These are phyloP conservation scores for Drosophila kurseongensis DNA, from an alignment of 1,140 invertebrate genomes.

Conservation along the genomic window DNA sequence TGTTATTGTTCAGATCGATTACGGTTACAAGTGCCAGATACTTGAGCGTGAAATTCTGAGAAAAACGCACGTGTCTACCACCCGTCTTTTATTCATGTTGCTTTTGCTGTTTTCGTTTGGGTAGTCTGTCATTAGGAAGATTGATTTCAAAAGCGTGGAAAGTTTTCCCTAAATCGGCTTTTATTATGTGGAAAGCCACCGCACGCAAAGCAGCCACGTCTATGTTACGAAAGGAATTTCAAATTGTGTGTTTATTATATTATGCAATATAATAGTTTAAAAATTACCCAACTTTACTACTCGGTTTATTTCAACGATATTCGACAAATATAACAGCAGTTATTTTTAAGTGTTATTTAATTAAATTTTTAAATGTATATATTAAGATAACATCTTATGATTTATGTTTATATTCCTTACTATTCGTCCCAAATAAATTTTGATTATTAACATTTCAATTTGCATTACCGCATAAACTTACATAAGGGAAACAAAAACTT, in stretches of 20 bases:
- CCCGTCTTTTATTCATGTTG: conserved; percentile 27
- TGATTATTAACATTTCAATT: conserved; percentile 47
- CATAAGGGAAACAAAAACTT: conserved; percentile 33
- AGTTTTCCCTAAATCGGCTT: conserved; percentile 33
- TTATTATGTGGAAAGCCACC: conserved; percentile 48
- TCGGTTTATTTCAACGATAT: neutral
- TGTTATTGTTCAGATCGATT: conserved; percentile 77
- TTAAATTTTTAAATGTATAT: neutral
- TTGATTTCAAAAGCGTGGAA: conserved; percentile 76
- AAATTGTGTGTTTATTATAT: conserved; percentile 17
- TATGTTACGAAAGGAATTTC: neutral
- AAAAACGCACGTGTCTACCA: conserved; percentile 74
- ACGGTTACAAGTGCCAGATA: conserved; percentile 77
- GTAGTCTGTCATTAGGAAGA: conserved; percentile 78
- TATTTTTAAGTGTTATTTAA: neutral
- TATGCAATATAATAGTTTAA: neutral
- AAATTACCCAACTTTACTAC: neutral
- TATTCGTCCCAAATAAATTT: conserved; percentile 5
- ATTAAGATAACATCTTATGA: neutral
- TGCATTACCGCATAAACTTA: conserved; percentile 29
- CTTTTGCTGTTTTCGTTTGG: conserved; percentile 10
- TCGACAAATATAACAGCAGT: too few species aligned
- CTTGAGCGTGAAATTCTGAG: conserved; percentile 71
- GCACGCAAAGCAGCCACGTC: conserved; percentile 43
- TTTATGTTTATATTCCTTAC: too few species aligned